phyloP scores from a whole-genome alignment of 2,113 vertebrate genomes.

The Oryzias curvinotus region DNA sequence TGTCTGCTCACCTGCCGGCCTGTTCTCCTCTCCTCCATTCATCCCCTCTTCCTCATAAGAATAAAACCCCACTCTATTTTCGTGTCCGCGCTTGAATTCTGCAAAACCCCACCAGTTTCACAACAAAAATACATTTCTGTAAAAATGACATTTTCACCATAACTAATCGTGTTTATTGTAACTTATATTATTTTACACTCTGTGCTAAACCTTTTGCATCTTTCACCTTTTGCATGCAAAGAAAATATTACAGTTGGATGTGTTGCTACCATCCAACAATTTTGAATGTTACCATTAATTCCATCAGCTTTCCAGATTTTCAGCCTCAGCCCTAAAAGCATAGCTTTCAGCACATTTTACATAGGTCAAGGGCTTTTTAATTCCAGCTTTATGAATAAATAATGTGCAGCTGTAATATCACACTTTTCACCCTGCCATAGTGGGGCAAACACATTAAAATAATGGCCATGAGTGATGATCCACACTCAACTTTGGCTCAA shows the following conservation, averaged over 20 bases:
- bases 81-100: no score
- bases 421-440: slow-evolving; percentile 13
- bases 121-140: no score
- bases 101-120: no score
- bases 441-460: slow-evolving; percentile 8
- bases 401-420: slow-evolving; percentile 22
- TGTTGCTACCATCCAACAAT: slow-evolving; percentile 13
- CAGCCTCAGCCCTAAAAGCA: neutral
- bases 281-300: slow-evolving; percentile 17
- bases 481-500: neutral
- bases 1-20: no score
- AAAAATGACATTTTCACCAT: no score
- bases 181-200: no score
- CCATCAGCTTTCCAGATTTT: slow-evolving; percentile 1
- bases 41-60: no score
- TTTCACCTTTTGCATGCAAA: slow-evolving; percentile 32
- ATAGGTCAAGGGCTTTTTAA: slow-evolving; percentile 35
- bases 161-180: no score
- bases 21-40: no score
- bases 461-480: slow-evolving; percentile 6
- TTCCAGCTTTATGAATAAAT: slow-evolving; percentile 37
- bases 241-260: slow-evolving; percentile 15
- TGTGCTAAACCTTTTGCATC: no score
- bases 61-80: no score
- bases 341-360: slow-evolving; percentile 16